These are phyloP conservation scores for Ptychobarbus kaznakovi DNA, from an alignment of 2,797 vertebrate species.

Conservation along the genomic window DNA sequence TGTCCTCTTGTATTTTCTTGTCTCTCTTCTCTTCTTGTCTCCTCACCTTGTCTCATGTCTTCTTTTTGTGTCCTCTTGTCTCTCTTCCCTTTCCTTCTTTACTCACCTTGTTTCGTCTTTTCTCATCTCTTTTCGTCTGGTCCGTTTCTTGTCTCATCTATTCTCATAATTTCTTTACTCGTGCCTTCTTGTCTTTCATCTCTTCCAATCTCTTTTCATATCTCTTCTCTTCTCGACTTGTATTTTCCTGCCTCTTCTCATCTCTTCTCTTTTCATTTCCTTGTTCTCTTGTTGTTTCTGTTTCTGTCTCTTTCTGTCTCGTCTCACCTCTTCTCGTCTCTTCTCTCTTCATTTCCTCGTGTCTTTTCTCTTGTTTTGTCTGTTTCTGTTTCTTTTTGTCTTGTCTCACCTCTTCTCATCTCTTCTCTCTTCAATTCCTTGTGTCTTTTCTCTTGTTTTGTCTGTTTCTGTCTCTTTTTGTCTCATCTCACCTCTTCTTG, in stretches of 20 bases:
- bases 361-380: too few relatives aligned
- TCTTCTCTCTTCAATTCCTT: too few relatives aligned
- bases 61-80: neutral
- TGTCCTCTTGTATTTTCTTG: neutral
- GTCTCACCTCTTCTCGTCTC: too few relatives aligned
- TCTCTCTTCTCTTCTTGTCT: neutral
- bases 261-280: neutral
- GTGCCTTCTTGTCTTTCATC: neutral
- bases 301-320: too few relatives aligned
- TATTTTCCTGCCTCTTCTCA: neutral
- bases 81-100: neutral
- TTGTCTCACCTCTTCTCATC: too few relatives aligned
- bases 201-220: neutral
- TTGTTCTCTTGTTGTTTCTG: too few relatives aligned
- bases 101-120: neutral
- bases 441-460: neutral
- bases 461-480: neutral
- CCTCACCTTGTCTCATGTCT: neutral
- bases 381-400: too few relatives aligned
- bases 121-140: neutral
- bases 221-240: neutral
- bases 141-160: neutral
- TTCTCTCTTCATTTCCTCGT: too few relatives aligned
- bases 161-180: neutral
- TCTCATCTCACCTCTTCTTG: neutral